phyloP scores from a whole-genome alignment of 2,888 invertebrate species.

The Eretmocerus hayati region DNA sequence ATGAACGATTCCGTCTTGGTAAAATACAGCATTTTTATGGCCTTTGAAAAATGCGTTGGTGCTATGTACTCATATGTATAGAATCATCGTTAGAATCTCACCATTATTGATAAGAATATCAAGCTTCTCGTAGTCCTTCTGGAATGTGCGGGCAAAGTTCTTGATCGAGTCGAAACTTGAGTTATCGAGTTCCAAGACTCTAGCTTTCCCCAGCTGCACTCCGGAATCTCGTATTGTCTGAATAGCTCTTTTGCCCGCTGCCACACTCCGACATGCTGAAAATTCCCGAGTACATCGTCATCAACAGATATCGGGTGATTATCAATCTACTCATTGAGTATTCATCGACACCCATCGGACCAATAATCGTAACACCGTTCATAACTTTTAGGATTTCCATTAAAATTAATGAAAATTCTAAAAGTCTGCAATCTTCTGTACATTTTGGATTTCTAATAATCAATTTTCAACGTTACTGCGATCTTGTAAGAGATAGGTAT shows the following conservation, averaged over 20 bases:
- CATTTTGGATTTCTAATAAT: too few relatives aligned
- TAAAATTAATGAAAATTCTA: too few relatives aligned
- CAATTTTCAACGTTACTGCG: too few relatives aligned
- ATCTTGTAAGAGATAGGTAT: too few relatives aligned
- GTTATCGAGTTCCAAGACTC: constrained; percentile 67
- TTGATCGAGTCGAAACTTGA: constrained; percentile 69
- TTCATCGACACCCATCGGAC: too few relatives aligned
- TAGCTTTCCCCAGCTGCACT: constrained; percentile 54
- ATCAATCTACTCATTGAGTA: too few relatives aligned
- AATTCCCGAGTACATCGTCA: too few relatives aligned
- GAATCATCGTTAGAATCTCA: constrained; percentile 32
- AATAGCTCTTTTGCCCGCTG: constrained; percentile 45
- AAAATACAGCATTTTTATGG: not conserved
- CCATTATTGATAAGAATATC: constrained; percentile 77
- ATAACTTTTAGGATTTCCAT: too few relatives aligned
- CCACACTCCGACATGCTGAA: constrained; percentile 59
- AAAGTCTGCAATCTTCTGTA: too few relatives aligned
- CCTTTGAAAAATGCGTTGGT: not conserved
- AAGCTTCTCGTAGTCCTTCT: constrained; percentile 58
- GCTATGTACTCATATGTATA: not conserved
- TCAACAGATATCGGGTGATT: too few relatives aligned
- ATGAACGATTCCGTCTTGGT: too few relatives aligned
- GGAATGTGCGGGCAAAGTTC: constrained; percentile 63
- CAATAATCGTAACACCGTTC: too few relatives aligned
- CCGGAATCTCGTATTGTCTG: constrained; percentile 48